Base-by-base conservation (phyloP, 2,888 invertebrate genomes). In the Salpingus planirostris region DNA sequence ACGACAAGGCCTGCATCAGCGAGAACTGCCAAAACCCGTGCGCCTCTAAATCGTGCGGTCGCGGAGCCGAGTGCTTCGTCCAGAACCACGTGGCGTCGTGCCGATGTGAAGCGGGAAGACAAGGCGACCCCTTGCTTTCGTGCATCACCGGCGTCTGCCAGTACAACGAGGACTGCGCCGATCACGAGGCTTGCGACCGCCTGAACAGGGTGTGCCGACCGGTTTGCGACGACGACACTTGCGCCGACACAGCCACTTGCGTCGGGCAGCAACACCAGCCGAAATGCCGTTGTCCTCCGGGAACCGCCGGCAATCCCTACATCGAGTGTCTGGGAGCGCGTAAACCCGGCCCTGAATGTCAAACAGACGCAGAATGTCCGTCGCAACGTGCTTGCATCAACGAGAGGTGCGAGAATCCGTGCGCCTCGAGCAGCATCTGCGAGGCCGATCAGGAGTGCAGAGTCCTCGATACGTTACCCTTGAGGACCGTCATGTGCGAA, bases 161-260 rank as follows among this genome's bases (percentile, higher is more conserved):
- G 52, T 88, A 86, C 61, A 88, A 90, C 55, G 87, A 89, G 52
- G 90, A 91, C 55, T 91, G 90, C 49, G 83, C 82, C 15, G 80
- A 84, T 50, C 74, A 83, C 42, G 88, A 90, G 62, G 76, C 83
- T 18, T 91, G 90, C 60, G 85, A 89, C 54, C 71, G 87, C 36
- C 67, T 88, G 8, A 90, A 89, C 57, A 71, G 87, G 45, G 74
- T 86, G 1, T 90, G 91, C 53, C 73, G 83, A 48, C 80, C 83
- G 0, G 88, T 82, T 13, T 90, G 90, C 55, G 78, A 81, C 3
- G 80, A 80, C n/a, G 80, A 80, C 33, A 77, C 82, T 0, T 92
- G 92, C 54, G 86, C 85, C 0, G 70, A 74, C 1, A 77, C 76
- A 11, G 89, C 91, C 2, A 65, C 71, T n/a, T 92, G 91, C 56